Conservation (phyloP, 2,113 vertebrate species). For the Misgurnus mizolepis region DNA sequence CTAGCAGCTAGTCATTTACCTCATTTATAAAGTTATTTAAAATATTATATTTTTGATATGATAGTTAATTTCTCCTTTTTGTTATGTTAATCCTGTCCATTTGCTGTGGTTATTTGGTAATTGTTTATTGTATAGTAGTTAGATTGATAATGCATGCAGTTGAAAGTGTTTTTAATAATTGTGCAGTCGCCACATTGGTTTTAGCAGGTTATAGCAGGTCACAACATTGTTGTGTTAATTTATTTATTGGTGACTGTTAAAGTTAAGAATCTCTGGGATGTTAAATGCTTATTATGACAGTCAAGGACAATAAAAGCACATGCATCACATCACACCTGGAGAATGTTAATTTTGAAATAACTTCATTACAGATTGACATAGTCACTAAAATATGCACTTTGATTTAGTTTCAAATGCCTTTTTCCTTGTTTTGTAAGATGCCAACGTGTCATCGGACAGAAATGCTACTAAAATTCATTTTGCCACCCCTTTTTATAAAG, state of each 20-base stretch:
- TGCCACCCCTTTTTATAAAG: neutral
- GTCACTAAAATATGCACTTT: slow-evolving; percentile 20
- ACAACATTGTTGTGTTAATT: slow-evolving; percentile 31
- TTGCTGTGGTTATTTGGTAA: too few species aligned
- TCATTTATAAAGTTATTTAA: too few species aligned
- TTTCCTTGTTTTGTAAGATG: neutral
- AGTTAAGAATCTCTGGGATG: neutral
- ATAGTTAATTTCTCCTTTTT: too few species aligned
- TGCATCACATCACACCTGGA: neutral
- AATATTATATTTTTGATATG: too few species aligned
- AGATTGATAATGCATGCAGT: too few species aligned
- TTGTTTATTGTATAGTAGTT: neutral
- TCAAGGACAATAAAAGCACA: slow-evolving; percentile 39
- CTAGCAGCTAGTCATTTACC: neutral
- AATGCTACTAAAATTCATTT: neutral
- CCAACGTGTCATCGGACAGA: neutral
- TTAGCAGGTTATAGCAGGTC: slow-evolving; percentile 11
- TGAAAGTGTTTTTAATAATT: slow-evolving; percentile 6
- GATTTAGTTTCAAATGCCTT: slow-evolving; percentile 1
- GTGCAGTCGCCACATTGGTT: neutral
- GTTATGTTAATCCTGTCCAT: too few species aligned
- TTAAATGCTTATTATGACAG: neutral
- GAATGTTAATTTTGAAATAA: neutral
- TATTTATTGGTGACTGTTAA: slow-evolving; percentile 27
- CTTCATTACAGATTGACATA: neutral